Percentiles rank a stretch among this genome's conserved stretches.
Conservation (phyloP, 2,888 invertebrate species). For the Polylopha cassiicola region DNA sequence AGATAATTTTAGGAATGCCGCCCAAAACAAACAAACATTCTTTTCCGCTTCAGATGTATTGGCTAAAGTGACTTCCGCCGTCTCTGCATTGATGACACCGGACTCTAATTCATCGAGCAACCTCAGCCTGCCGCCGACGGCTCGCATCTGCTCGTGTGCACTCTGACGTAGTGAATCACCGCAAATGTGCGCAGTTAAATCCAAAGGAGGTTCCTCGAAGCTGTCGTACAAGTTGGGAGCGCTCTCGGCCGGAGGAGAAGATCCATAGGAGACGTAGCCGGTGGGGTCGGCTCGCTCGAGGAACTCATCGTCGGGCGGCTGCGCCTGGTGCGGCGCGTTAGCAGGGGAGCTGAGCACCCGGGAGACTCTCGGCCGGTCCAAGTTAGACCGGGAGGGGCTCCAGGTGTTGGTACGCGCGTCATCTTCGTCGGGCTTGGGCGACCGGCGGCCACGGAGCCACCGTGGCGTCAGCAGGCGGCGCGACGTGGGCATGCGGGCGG, state of each 20-base stretch:
- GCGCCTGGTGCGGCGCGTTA: slow-evolving; percentile 48
- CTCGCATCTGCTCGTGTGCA: slow-evolving; percentile 85
- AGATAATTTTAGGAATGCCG: slow-evolving; percentile 83
- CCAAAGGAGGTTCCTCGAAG: slow-evolving; percentile 84
- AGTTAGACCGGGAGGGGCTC: slow-evolving; percentile 39
- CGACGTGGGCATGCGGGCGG: slow-evolving; percentile 63
- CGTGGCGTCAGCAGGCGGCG: slow-evolving; percentile 59
- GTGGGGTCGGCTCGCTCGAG: slow-evolving; percentile 83
- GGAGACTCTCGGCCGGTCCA: slow-evolving; percentile 50
- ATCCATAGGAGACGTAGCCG: slow-evolving; percentile 87
- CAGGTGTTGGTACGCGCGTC: slow-evolving; percentile 35
- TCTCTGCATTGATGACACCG: slow-evolving; percentile 79
- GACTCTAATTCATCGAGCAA: slow-evolving; percentile 86
- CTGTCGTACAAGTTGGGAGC: slow-evolving; percentile 89
- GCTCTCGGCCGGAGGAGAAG: slow-evolving; percentile 88
- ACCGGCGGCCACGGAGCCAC: slow-evolving; percentile 57
- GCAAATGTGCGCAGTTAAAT: slow-evolving; percentile 84
- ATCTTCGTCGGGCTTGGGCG: slow-evolving; percentile 46
- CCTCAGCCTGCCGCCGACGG: slow-evolving; percentile 80
- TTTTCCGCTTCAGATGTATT: slow-evolving; percentile 81
- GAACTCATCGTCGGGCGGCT: slow-evolving; percentile 62
- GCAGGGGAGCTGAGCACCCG: slow-evolving; percentile 46
- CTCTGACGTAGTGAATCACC: slow-evolving; percentile 84
- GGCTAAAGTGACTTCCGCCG: slow-evolving; percentile 69
- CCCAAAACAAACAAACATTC: slow-evolving; percentile 84